Evolutionary conservation across 2,797 vertebrate species (phyloP).

Genomic region (Galaxias olidus): DNA sequence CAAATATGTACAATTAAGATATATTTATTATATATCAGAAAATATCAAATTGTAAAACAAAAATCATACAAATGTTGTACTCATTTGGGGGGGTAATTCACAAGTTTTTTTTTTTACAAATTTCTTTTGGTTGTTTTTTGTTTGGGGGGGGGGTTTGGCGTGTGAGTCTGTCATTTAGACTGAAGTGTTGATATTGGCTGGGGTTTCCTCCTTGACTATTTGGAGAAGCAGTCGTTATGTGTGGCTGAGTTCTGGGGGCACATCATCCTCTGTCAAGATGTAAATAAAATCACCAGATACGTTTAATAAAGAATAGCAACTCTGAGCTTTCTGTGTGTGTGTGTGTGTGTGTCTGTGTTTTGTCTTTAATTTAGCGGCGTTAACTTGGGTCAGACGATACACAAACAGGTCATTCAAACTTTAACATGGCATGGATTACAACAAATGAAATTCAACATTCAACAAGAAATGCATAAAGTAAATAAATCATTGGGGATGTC

Average conservation of each 20-base stretch:
- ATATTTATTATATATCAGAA: constrained; percentile 41
- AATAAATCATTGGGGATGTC: too few relatives aligned
- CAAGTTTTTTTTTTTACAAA: constrained; percentile 29
- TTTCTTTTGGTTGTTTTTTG: constrained; percentile 33
- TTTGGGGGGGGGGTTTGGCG: constrained; percentile 23
- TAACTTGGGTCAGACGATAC: too few relatives aligned
- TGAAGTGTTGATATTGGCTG: neutral
- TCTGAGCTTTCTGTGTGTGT: constrained; percentile 25
- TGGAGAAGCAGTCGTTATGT: constrained; percentile 53
- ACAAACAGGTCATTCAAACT: too few relatives aligned
- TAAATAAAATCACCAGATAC: constrained; percentile 72
- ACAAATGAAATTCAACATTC: too few relatives aligned
- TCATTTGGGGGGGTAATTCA: constrained; percentile 26
- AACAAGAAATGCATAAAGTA: too few relatives aligned
- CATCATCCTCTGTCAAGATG: constrained; percentile 64
- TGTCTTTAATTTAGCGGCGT: neutral
- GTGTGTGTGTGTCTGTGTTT: neutral
- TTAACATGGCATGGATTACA: too few relatives aligned
- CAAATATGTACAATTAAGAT: constrained; percentile 42
- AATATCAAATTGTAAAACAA: constrained; percentile 34
- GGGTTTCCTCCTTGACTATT: constrained; percentile 23
- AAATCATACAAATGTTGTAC: constrained; percentile 7
- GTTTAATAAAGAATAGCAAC: constrained; percentile 67
- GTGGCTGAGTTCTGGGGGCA: constrained; percentile 59
- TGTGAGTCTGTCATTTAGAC: constrained; percentile 10